These are phyloP conservation scores for Epinephelus coioides DNA, from an alignment of 2,797 vertebrate genomes.

Conservation along the genomic window DNA sequence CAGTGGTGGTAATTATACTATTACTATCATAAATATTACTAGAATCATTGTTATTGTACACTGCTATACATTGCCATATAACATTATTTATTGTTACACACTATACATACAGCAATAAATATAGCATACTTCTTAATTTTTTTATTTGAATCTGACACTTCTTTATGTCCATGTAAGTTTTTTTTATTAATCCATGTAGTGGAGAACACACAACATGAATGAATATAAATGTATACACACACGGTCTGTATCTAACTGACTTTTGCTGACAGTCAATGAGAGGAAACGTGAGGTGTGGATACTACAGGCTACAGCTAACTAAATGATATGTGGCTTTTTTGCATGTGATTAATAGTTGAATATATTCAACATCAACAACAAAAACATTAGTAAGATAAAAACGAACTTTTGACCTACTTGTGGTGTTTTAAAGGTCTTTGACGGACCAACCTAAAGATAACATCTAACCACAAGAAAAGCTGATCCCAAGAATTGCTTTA, in stretches of 20 bases:
- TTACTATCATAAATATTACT: background rate
- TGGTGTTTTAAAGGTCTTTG: slow-evolving; percentile 36
- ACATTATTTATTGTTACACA: background rate
- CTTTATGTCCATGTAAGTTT: background rate
- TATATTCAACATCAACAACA: background rate
- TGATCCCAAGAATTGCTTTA: slow-evolving; percentile 69
- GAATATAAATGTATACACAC: background rate
- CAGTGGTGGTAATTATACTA: background rate
- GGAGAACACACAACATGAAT: background rate
- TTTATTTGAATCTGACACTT: no score
- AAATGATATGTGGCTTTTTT: background rate
- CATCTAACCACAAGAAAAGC: slow-evolving; percentile 65
- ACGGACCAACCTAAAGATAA: slow-evolving; percentile 26
- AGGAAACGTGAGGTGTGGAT: background rate
- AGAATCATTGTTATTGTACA: background rate
- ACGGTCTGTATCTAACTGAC: background rate
- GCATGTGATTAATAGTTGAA: background rate
- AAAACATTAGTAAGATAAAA: background rate
- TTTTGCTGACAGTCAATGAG: background rate
- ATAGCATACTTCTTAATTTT: no score
- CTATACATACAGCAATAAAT: background rate
- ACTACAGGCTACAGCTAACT: background rate
- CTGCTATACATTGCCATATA: background rate
- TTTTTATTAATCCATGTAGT: background rate
- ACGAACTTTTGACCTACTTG: slow-evolving; percentile 5